Base-by-base conservation (phyloP, 2,888 invertebrate species). In the Pyrochroa serraticornis region DNA sequence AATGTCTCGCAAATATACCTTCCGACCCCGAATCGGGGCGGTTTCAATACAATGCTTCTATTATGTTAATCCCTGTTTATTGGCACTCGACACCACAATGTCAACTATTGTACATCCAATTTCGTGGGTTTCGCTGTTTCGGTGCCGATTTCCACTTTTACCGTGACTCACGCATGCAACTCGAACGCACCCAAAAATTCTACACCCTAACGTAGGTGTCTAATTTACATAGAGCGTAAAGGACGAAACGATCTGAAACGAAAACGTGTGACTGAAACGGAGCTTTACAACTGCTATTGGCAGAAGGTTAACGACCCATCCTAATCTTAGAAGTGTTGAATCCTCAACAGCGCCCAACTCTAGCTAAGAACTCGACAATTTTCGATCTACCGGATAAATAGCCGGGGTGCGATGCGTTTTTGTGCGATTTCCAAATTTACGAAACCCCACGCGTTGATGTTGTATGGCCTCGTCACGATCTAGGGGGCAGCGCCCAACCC, bases 251-350 rank as follows among this genome's bases (percentile, higher is more conserved):
- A 61, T 58, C 8, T 43, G 35, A 35, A n/a, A 31, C 42, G 35
- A n/a, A 22, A 32, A 41, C 38, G 34, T 49, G 13, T 54, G 33
- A 57, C 56, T 50, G 41, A 53, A 65, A 60, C 62, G 60, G 55
- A 45, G 44, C 58, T 59, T 63, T 61, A 55, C 60, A 63, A 63
- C 62, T 54, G 44, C 62, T 57, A 69, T 68, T 69, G 66, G 69
- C 61, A 59, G 62, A 67, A 69, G 71, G 71, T 70, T 69, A 71
- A 71, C 71, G 71, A 71, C 71, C 71, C 71, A 68, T 70, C 71
- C 71, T 71, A 71, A 71, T 71, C 69, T 71, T 65, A 69, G 70
- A 71, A 60, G 67, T 71, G 71, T 71, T 71, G 69, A 64, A 70
- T 71, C 65, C 36, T 46, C 51, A 38, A 39, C 38, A n/a, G n/a